Evolutionary conservation across 1,140 invertebrate genomes (phyloP), one percentile per base, ranked within the genome.

Genomic region (Hirudo medicinalis): DNA sequence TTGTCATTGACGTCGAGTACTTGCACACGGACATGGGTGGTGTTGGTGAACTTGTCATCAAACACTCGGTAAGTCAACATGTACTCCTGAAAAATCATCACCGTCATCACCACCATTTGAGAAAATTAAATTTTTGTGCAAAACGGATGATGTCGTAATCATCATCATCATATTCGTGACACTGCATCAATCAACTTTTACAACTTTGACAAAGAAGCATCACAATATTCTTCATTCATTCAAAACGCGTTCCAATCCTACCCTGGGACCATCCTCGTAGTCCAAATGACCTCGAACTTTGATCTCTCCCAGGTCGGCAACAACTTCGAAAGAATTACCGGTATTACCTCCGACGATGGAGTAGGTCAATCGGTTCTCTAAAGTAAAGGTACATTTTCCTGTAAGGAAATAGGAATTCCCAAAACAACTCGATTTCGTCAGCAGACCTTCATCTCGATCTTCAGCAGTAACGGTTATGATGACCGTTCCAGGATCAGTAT

Each of bases 291-390:
- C 92, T 43, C 92, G 91, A 67, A 97, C 92, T 82, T 94, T 96
- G 83, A 97, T 94, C 79, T 92, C 93, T 75, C 92, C 93, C 74
- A 91, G 94, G 89, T 93, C 93, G 83, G 95, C 94, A 83, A 94
- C 94, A 75, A 97, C 92, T 74, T 92, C 92, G 82, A 97, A 97
- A 49, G 92, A 92, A 78, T 92, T 92, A 70, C 91, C 92, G 87
- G 93, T 89, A 88, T 97, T 97, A 85, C 94, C 94, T 87, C 91
- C 92, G 81, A 91, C 95, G 84, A 97, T 97, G 87, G 95, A 92
- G 86, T 97, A 97, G 86, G 92, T 91, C 87, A 97, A 93, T 87
- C 91, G 90, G 83, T 93, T 95, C 79, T 92, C 93, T 96, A 86
- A 49, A 49, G 4, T 15, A 49, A 72, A 87, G 88, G 78, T 49